These are phyloP conservation scores for Silurus lanzhouensis DNA, from an alignment of 2,797 vertebrate genomes.

Conservation along the genomic window DNA sequence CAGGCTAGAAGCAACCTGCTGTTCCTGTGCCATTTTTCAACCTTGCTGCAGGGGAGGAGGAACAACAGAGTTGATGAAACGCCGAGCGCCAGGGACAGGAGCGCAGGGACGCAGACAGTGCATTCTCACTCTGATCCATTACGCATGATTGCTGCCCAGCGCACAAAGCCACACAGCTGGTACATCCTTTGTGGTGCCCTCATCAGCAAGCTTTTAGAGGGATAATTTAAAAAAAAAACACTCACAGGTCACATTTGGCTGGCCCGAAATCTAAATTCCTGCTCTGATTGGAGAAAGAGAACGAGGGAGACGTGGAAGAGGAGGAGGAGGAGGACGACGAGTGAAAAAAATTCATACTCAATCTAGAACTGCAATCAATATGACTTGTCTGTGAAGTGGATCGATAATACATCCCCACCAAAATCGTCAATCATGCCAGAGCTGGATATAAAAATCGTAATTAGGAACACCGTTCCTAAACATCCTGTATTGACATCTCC, in stretches of 20 bases:
- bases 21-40: constrained; percentile 61
- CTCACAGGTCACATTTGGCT: constrained; percentile 74
- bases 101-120: constrained; percentile 43
- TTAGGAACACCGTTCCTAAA: constrained; percentile 80
- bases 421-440: constrained; percentile 80
- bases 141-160: constrained; percentile 72
- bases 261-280: constrained; percentile 75
- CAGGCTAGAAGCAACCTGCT: constrained; percentile 62
- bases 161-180: constrained; percentile 73
- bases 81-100: constrained; percentile 62
- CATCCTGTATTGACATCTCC: constrained; percentile 80
- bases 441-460: constrained; percentile 81
- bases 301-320: constrained; percentile 40
- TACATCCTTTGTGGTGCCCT: constrained; percentile 67
- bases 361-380: constrained; percentile 81
- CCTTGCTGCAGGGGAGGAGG: constrained; percentile 65
- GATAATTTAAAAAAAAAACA: constrained; percentile 71
- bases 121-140: constrained; percentile 68
- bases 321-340: not conserved
- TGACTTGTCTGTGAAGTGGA: constrained; percentile 83
- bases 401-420: constrained; percentile 79
- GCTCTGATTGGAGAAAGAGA: constrained; percentile 68
- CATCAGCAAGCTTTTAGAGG: constrained; percentile 66
- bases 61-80: constrained; percentile 73
- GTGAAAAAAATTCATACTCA: constrained; percentile 68